These are phyloP conservation scores for Harpalus rubripes DNA, from an alignment of 2,888 invertebrate species.

Conservation along the genomic window DNA sequence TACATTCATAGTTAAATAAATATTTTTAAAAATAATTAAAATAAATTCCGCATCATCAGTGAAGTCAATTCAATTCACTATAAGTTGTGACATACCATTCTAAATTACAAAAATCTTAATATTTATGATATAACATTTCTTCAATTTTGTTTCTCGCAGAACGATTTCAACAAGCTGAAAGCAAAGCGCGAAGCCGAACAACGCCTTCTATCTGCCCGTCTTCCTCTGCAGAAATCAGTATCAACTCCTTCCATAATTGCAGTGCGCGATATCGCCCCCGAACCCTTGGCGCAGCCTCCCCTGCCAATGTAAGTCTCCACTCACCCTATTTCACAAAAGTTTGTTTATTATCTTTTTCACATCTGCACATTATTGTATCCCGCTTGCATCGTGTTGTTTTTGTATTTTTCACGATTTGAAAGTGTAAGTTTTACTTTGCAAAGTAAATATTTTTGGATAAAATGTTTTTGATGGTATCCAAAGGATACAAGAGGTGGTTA, in stretches of 20 bases:
- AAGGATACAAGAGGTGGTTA: not conserved
- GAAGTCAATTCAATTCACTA: too few relatives aligned
- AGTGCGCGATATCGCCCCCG: constrained; percentile 81
- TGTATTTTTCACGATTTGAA: constrained; percentile 65
- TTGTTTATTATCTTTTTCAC: constrained; percentile 67
- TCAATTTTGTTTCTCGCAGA: constrained; percentile 78
- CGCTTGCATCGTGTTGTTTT: constrained; percentile 62
- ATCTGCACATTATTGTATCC: constrained; percentile 66
- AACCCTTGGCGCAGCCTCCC: constrained; percentile 79
- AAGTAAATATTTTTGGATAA: constrained; percentile 48
- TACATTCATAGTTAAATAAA: too few relatives aligned
- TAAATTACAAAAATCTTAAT: too few relatives aligned
- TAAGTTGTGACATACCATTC: too few relatives aligned
- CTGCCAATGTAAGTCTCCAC: constrained; percentile 80
- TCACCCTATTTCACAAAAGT: constrained; percentile 44
- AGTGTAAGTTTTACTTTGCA: constrained; percentile 52
- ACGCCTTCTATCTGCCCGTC: constrained; percentile 81
- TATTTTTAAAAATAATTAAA: too few relatives aligned
- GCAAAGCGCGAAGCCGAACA: constrained; percentile 81
- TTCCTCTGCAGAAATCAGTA: constrained; percentile 93
- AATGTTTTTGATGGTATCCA: constrained; percentile 27
- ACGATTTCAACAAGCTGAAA: constrained; percentile 86
- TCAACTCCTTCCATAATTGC: constrained; percentile 94
- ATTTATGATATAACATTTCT: too few relatives aligned
- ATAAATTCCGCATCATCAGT: too few relatives aligned